phyloP scores from a whole-genome alignment of 2,888 invertebrate species.

The Herminia tarsipennalis region DNA sequence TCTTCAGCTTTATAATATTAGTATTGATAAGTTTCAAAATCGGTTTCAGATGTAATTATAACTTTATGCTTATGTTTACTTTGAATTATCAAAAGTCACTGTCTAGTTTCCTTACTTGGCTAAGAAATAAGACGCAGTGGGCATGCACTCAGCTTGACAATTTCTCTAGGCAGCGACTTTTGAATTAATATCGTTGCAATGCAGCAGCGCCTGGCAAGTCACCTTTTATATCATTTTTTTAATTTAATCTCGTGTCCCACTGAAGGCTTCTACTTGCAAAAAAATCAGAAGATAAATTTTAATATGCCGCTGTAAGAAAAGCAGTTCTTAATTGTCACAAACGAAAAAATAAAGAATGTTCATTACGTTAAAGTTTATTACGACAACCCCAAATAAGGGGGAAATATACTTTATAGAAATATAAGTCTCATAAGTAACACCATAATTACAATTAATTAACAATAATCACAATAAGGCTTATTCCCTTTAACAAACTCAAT shows the following conservation, averaged over 20 bases:
- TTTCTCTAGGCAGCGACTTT: slow-evolving; percentile 49
- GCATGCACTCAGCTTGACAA: slow-evolving; percentile 47
- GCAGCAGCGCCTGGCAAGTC: slow-evolving; percentile 44
- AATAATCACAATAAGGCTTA: slow-evolving; percentile 35
- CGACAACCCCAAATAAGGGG: neutral
- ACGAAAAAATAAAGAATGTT: slow-evolving; percentile 15
- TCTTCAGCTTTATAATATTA: no score
- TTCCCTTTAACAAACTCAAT: slow-evolving; percentile 48
- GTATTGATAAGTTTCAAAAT: slow-evolving; percentile 12
- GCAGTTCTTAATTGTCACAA: slow-evolving; percentile 39
- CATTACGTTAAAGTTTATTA: slow-evolving; percentile 9
- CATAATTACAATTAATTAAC: slow-evolving; percentile 35
- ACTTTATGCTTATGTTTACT: slow-evolving; percentile 23
- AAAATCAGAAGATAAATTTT: slow-evolving; percentile 44
- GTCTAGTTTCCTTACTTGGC: slow-evolving; percentile 37
- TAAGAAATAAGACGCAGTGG: slow-evolving; percentile 28
- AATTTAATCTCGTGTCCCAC: slow-evolving; percentile 47
- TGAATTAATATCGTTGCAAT: slow-evolving; percentile 57
- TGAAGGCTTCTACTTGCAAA: slow-evolving; percentile 40
- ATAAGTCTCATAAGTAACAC: slow-evolving; percentile 36
- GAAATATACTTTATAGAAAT: slow-evolving; percentile 13
- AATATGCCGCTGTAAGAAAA: slow-evolving; percentile 38
- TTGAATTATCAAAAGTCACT: slow-evolving; percentile 17
- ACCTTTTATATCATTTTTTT: slow-evolving; percentile 48
- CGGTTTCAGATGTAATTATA: slow-evolving; percentile 24